Evolutionary conservation across 2,888 invertebrate genomes (phyloP), one percentile per base, ranked within the genome.

Genomic region (Nymphalis urticae): DNA sequence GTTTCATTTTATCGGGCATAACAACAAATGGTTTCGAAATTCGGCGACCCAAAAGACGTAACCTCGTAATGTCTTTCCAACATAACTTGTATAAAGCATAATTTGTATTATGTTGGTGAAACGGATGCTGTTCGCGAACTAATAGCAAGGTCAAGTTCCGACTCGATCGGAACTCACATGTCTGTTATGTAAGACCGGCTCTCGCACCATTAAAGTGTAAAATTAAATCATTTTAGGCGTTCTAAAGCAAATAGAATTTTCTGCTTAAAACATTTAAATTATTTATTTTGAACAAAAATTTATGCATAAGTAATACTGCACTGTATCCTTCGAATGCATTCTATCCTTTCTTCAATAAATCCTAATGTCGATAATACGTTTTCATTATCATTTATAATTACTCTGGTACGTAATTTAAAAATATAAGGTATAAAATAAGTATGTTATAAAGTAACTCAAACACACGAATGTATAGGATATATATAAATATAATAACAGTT

Each of bases 121-220:
- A 64, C 66, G 62, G 68, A 72, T 73, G 68, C 65, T 66, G 72
- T 67, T 73, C 66, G 62, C 69, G 62, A 74, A 71, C 70, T 69
- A 71, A 62, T 76, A 74, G 76, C 87, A 88, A 89, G 89, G 88
- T 88, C 88, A 88, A 88, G 85, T 81, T 85, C 82, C 75, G 76
- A 80, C 74, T 77, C 78, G 79, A 78, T 81, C 79, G 79, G 77
- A 82, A 80, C 80, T 76, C 70, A 79, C 81, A 80, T 76, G 79
- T 79, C 71, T 58, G 75, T 87, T 86, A 88, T 84, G 80, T 87
- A 87, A 87, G 71, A 72, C 58, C 72, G 64, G 48, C 58, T 75
- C 63, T 66, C 68, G 72, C 67, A 70, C 71, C 42, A 64, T 62
- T 69, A 68, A 68, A 24, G 47, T 68, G 68, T 54, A 63, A 48